These are phyloP conservation scores for Drosophila mettleri DNA, from an alignment of 2,888 invertebrate genomes.

Conservation along the genomic window DNA sequence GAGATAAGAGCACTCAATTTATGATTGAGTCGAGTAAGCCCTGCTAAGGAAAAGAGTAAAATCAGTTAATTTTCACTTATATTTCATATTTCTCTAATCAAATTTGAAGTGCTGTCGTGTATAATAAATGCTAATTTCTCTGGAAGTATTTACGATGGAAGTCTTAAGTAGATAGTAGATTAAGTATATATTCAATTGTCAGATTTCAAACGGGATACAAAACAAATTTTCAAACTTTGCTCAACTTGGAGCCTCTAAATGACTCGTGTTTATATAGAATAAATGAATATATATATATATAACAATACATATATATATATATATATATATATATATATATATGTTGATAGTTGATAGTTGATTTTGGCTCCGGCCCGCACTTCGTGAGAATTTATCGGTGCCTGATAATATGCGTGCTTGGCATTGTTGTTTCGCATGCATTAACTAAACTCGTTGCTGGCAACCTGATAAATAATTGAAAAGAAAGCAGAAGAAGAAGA, in stretches of 20 bases:
- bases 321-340: neutral
- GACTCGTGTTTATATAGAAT: neutral
- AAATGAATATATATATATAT: neutral
- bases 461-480: slow-evolving; percentile 61
- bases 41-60: too few species aligned
- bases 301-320: too few species aligned
- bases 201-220: neutral
- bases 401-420: slow-evolving; percentile 44
- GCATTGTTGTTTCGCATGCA: slow-evolving; percentile 50
- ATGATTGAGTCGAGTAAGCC: too few species aligned
- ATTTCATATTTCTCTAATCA: too few species aligned
- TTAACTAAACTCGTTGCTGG: slow-evolving; percentile 45
- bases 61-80: too few species aligned
- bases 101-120: too few species aligned
- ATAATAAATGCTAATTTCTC: too few species aligned
- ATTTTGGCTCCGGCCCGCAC: neutral
- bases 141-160: too few species aligned
- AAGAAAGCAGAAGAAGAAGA: slow-evolving; percentile 39
- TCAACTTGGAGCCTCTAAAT: too few species aligned
- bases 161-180: too few species aligned
- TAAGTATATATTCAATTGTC: neutral
- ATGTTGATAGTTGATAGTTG: neutral
- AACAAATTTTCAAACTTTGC: neutral
- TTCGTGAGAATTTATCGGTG: slow-evolving; percentile 31
- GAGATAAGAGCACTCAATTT: too few species aligned